These are phyloP conservation scores for Polypterus senegalus DNA, from an alignment of 2,113 vertebrate genomes.

Conservation along the genomic window DNA sequence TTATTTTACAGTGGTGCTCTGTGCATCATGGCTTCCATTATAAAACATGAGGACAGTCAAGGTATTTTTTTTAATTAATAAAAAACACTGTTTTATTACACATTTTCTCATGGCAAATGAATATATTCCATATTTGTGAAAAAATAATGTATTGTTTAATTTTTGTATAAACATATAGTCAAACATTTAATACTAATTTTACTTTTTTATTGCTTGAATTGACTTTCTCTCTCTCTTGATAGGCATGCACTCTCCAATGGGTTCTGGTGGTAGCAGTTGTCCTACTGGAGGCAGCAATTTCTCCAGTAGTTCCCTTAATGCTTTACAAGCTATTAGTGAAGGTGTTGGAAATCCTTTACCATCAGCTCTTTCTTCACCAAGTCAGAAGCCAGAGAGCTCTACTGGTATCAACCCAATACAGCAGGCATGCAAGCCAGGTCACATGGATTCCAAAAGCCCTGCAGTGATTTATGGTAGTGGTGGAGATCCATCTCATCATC, in stretches of 20 bases:
- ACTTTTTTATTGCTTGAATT: conserved; percentile 11
- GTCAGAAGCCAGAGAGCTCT: conserved; percentile 75
- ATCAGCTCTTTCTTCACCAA: conserved; percentile 77
- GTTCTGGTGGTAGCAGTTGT: conserved; percentile 48
- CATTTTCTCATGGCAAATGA: too few relatives aligned
- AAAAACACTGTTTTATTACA: too few relatives aligned
- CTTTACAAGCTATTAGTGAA: conserved; percentile 94
- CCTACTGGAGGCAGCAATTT: conserved; percentile 56
- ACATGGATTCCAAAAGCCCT: conserved; percentile 76
- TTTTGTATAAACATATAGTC: too few relatives aligned
- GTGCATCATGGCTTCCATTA: too few relatives aligned
- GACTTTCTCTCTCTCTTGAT: conserved; percentile 20
- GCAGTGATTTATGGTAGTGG: conserved; percentile 50
- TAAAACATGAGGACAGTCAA: too few relatives aligned
- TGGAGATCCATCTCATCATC: conserved; percentile 23
- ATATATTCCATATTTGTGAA: too few relatives aligned
- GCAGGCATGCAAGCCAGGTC: conserved; percentile 51
- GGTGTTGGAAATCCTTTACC: conserved; percentile 84
- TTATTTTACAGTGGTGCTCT: too few relatives aligned
- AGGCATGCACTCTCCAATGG: conserved; percentile 86
- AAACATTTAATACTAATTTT: not conserved
- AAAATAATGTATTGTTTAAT: too few relatives aligned
- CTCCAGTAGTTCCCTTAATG: conserved; percentile 91
- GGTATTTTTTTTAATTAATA: too few relatives aligned
- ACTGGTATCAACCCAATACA: conserved; percentile 69